Base-by-base conservation (phyloP, 2,797 vertebrate genomes). In the Craterocephalus amniculus region DNA sequence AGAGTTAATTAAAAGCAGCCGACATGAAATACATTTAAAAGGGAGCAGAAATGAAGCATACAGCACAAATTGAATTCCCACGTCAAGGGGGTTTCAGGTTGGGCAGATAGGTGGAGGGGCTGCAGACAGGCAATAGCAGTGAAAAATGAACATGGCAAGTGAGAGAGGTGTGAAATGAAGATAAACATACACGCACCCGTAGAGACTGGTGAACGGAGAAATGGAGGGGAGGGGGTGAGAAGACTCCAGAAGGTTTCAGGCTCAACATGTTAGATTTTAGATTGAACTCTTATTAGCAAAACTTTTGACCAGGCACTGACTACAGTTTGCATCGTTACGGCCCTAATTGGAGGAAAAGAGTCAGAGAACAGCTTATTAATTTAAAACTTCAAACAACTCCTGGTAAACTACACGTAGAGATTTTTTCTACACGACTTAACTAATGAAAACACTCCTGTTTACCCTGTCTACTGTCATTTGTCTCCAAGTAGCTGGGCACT, bases 21-120 rank as follows among this genome's bases (percentile, higher is more conserved):
- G 93, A 96, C 95, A 95, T 95, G 92, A 97, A 97, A 97, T 96
- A 96, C 95, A 96, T 97, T 95, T 95, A 96, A 97, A 96, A 95
- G 92, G 91, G 94, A 94, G 93, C 91, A 96, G 94, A 95, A 97
- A 96, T 96, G 92, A 97, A 97, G 96, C 95, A 93, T 95, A 95
- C 92, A 95, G 95, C 93, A 95, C 94, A 97, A 97, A 97, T 95
- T 96, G 93, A 96, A 97, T 97, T 95, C 94, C 93, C 85, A 3
- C 92, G 89, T 95, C 88, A 91, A 94, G 94, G 91, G 91, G 94
- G 92, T 93, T 86, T 84, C 88, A 78, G 78, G 83, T 78, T 77
- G 76, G 83, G 79, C 12, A 38, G 70, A 71, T 72, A 85, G 79
- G 77, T 70, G 70, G 56, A 58, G 63, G 63, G 71, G 61, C 10